phyloP scores from a whole-genome alignment of 2,113 vertebrate genomes.

The Elephas maximus region DNA sequence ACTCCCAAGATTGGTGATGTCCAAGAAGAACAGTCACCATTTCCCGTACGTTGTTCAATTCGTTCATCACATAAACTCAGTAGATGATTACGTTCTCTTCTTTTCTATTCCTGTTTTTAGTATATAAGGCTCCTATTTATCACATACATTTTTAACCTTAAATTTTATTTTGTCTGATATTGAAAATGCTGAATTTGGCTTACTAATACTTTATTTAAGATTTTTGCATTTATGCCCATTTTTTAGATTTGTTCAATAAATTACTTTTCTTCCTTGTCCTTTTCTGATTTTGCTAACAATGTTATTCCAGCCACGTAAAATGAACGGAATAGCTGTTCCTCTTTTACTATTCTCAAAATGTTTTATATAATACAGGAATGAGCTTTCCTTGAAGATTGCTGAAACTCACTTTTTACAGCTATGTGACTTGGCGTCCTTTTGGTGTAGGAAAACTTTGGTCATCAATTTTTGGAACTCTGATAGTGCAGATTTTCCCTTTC shows the following conservation, averaged over 20 bases:
- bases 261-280: not conserved
- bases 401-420: not conserved
- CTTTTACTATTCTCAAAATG: not conserved
- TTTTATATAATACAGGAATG: not conserved
- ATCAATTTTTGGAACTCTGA: not conserved
- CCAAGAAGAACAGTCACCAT: not conserved
- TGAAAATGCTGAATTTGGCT: not conserved
- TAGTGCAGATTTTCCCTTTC: not conserved
- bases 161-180: not conserved
- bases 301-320: not conserved
- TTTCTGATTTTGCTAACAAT: not conserved
- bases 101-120: not conserved
- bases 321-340: not conserved
- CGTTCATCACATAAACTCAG: not conserved
- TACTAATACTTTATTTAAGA: no score
- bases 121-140: not conserved
- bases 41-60: not conserved
- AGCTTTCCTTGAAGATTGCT: not conserved
- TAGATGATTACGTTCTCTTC: not conserved
- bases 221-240: not conserved
- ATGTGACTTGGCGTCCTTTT: not conserved
- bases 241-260: not conserved
- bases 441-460: not conserved
- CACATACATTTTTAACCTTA: not conserved
- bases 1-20: fast-evolving